Conservation (phyloP, 2,113 vertebrate species). For the Dasypus novemcinctus region DNA sequence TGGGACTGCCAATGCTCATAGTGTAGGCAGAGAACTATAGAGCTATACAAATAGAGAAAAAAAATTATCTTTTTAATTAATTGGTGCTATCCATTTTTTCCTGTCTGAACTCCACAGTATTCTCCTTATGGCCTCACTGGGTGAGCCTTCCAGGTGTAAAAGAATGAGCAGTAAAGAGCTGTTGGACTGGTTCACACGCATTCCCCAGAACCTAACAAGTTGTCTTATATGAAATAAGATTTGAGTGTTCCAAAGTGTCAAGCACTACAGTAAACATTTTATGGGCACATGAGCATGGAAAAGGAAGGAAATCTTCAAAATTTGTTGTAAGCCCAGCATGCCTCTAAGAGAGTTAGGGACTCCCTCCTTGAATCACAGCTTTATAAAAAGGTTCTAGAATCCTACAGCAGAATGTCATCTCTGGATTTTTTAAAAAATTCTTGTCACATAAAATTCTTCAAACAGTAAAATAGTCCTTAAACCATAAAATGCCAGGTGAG, state of each 20-base stretch:
- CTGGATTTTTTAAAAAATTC: neutral
- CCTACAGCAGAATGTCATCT: neutral
- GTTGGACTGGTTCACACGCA: neutral
- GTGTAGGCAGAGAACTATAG: neutral
- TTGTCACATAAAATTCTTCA: too few relatives aligned
- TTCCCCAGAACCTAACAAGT: neutral
- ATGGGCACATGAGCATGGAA: neutral
- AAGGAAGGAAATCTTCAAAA: neutral
- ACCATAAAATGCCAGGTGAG: neutral
- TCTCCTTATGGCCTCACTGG: neutral
- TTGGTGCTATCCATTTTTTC: neutral
- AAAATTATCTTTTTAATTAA: neutral
- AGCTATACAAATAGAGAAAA: neutral
- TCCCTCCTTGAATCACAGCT: constrained; percentile 7
- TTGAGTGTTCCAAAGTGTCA: neutral
- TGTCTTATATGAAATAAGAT: neutral
- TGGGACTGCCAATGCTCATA: neutral
- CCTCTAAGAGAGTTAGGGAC: neutral
- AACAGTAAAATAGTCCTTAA: neutral
- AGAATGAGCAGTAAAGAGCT: neutral
- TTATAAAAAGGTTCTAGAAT: neutral
- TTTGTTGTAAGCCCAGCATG: neutral
- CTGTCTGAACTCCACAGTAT: neutral
- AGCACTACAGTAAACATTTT: neutral
- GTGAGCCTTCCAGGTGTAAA: neutral